Evolutionary conservation across 2,797 vertebrate genomes (phyloP).

Genomic region (Anomalospiza imberbis): DNA sequence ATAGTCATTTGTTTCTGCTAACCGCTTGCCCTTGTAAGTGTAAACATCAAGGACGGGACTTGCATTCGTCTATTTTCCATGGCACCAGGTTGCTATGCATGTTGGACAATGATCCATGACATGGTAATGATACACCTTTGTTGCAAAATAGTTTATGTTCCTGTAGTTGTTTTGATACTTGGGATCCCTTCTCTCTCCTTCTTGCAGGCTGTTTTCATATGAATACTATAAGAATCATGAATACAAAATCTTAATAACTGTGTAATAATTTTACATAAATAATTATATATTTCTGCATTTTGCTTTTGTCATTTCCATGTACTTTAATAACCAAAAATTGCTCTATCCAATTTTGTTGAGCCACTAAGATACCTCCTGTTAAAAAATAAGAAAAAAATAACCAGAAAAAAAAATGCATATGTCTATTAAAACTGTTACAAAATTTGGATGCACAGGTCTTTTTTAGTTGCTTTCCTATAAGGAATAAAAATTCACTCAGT

Average conservation of each 20-base stretch:
- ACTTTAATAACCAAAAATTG: neutral
- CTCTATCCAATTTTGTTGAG: neutral
- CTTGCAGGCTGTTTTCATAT: neutral
- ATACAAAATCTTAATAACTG: neutral
- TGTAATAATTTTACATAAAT: neutral
- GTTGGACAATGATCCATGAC: neutral
- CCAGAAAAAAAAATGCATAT: neutral
- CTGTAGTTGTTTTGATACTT: neutral
- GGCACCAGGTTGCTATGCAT: neutral
- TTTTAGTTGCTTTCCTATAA: neutral
- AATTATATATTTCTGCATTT: neutral
- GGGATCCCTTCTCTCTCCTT: neutral
- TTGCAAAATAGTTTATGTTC: neutral
- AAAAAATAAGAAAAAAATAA: neutral
- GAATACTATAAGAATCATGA: neutral
- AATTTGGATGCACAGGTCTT: neutral
- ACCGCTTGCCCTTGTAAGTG: neutral
- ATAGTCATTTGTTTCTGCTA: conserved; percentile 18
- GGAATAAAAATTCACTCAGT: neutral
- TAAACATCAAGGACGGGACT: neutral
- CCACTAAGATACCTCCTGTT: neutral
- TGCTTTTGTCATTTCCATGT: neutral
- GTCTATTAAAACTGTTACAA: neutral
- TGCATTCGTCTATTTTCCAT: neutral
- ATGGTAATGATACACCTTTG: fast-evolving